phyloP scores from a whole-genome alignment of 2,888 invertebrate genomes.

The Zele albiditarsus region DNA sequence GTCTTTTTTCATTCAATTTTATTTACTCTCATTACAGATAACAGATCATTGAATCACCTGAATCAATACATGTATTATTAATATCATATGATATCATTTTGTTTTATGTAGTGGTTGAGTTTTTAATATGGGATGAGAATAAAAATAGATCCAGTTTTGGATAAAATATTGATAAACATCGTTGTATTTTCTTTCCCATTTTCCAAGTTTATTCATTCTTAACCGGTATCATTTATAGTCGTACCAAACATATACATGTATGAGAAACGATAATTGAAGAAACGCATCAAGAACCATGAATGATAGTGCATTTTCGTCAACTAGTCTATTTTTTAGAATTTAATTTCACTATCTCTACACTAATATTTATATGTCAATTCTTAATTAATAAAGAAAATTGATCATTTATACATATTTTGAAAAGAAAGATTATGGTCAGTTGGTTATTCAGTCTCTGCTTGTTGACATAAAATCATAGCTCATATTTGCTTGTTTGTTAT shows the following conservation, averaged over 20 bases:
- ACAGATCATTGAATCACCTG: no score
- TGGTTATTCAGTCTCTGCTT: not conserved
- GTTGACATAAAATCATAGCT: not conserved
- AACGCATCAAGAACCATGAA: not conserved
- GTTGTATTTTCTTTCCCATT: no score
- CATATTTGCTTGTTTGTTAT: not conserved
- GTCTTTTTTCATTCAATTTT: no score
- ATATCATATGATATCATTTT: no score
- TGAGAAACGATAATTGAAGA: not conserved
- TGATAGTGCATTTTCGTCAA: not conserved
- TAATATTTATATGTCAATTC: no score
- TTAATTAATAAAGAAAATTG: not conserved
- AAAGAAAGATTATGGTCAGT: not conserved
- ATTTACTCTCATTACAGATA: no score
- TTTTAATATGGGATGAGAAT: no score
- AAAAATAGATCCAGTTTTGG: no score
- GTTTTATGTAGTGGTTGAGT: no score
- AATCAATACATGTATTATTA: no score
- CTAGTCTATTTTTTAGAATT: not conserved
- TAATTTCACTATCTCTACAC: no score
- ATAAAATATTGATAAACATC: no score
- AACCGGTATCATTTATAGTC: not conserved
- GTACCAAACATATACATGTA: not conserved
- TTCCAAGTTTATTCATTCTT: not conserved
- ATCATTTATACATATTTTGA: not conserved